Percentiles rank a stretch among this genome's conserved stretches.
These are phyloP conservation scores for Synanthedon formicaeformis DNA, from an alignment of 2,888 invertebrate species.

Conservation along the genomic window DNA sequence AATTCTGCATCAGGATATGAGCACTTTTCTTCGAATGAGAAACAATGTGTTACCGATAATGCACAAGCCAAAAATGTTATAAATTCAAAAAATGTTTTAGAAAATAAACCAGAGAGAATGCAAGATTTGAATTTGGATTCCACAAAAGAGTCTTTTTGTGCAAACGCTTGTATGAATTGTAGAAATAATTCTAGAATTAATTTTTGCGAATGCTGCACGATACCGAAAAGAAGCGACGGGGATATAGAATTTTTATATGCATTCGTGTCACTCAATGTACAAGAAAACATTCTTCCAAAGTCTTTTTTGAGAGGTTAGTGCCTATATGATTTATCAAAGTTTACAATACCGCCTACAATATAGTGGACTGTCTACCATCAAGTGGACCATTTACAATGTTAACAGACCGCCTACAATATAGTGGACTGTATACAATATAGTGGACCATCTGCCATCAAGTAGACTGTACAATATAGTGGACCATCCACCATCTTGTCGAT, in stretches of 20 bases:
- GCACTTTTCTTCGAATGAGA: background rate
- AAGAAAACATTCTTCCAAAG: constrained; percentile 44
- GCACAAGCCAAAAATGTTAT: background rate
- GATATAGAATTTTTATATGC: constrained; percentile 50
- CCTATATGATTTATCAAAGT: background rate
- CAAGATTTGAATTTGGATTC: background rate
- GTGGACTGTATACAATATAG: no score
- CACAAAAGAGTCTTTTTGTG: background rate
- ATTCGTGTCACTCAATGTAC: constrained; percentile 50
- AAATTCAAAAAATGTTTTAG: background rate
- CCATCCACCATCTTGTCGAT: background rate
- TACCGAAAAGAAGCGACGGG: constrained; percentile 12
- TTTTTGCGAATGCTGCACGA: background rate
- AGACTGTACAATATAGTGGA: no score
- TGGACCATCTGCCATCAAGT: no score
- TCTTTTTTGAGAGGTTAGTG: constrained; percentile 48
- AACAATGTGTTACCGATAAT: background rate
- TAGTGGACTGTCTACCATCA: no score
- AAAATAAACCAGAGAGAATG: background rate
- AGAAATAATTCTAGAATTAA: background rate
- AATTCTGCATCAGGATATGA: background rate
- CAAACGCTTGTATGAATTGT: background rate
- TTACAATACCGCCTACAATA: no score
- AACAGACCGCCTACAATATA: no score
- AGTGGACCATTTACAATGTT: no score